Percentiles rank a stretch among this genome's conserved stretches.
Conservation (phyloP, 2,113 vertebrate genomes). For the Promerops cafer region DNA sequence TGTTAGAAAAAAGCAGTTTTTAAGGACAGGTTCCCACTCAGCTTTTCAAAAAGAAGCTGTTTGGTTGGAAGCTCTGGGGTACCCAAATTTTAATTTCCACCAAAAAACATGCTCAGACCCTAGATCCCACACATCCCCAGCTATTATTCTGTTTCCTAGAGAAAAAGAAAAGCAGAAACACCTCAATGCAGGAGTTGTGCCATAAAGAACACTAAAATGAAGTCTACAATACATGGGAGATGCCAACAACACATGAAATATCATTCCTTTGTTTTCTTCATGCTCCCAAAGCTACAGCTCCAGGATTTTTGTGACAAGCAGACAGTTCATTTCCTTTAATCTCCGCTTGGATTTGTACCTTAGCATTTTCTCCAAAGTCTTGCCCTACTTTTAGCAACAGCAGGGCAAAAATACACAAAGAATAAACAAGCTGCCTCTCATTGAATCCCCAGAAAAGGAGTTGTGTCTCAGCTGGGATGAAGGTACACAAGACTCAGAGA, state of each 20-base stretch:
- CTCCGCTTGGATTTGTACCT: neutral
- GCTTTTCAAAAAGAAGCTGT: neutral
- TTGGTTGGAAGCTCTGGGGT: neutral
- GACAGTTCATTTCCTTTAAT: neutral
- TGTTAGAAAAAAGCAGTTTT: neutral
- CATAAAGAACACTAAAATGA: neutral
- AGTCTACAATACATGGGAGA: neutral
- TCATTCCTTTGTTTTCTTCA: neutral
- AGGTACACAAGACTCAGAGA: neutral
- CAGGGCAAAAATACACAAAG: neutral
- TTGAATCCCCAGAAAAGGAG: neutral
- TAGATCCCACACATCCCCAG: neutral
- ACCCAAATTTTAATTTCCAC: neutral
- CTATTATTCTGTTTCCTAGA: neutral
- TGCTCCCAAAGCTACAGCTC: neutral
- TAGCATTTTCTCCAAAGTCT: neutral
- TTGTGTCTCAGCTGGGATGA: neutral
- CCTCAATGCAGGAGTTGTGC: neutral
- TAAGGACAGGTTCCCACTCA: neutral
- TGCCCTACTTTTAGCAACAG: neutral
- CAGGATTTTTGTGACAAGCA: neutral
- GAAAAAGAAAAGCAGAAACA: neutral
- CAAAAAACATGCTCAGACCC: neutral
- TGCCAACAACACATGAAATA: neutral
- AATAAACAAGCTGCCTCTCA: neutral